Evolutionary conservation across 2,113 vertebrate genomes (phyloP).

Genomic region (Chaenogobius annularis): DNA sequence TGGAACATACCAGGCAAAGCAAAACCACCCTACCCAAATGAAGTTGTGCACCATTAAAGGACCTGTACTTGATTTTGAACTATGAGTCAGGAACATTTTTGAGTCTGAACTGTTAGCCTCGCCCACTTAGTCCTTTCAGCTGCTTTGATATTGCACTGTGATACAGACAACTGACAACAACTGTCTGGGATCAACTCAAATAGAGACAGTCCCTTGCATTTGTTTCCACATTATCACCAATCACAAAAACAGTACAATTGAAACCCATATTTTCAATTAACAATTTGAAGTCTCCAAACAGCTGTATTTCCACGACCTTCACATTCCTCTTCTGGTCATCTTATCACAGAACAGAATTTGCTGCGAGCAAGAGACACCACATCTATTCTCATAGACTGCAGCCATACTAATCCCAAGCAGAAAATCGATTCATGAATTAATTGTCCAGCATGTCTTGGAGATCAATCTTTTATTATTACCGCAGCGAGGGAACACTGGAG

Average conservation of each 20-base stretch:
- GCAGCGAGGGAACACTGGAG: slow-evolving; percentile 31
- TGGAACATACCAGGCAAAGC: too few species aligned
- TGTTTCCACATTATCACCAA: too few species aligned
- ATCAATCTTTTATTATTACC: slow-evolving; percentile 53
- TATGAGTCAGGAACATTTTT: too few species aligned
- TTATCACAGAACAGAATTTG: slow-evolving; percentile 49
- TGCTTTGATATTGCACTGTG: too few species aligned
- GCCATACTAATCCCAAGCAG: slow-evolving; percentile 56
- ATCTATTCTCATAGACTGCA: slow-evolving; percentile 40
- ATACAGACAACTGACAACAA: too few species aligned
- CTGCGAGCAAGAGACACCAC: slow-evolving; percentile 29
- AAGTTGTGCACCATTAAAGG: too few species aligned
- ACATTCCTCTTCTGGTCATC: slow-evolving; percentile 34
- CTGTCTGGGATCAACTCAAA: too few species aligned
- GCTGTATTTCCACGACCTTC: slow-evolving; percentile 43
- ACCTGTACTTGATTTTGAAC: too few species aligned
- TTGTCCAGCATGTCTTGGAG: slow-evolving; percentile 62
- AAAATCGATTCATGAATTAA: slow-evolving; percentile 64
- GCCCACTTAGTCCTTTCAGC: too few species aligned
- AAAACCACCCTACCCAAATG: too few species aligned
- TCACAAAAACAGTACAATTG: background rate
- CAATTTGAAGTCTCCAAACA: background rate
- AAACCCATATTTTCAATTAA: background rate
- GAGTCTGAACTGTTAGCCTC: too few species aligned
- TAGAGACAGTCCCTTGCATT: too few species aligned